Base-by-base conservation (phyloP, 2,113 vertebrate genomes). In the Ophthalmolycus amberensis region DNA sequence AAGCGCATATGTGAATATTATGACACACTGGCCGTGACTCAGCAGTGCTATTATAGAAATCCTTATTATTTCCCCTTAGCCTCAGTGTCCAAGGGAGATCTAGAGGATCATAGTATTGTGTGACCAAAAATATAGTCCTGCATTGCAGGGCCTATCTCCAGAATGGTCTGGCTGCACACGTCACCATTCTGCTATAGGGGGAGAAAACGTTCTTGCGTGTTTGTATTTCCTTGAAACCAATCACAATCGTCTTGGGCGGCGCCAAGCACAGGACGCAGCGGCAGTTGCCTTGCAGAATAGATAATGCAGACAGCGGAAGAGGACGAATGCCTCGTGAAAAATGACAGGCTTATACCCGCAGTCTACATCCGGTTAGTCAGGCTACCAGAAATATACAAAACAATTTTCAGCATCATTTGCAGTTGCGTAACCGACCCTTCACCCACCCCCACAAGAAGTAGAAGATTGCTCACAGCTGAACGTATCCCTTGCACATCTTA, bases 1-100 rank as follows among this genome's bases (percentile, higher is more conserved):
- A 71, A 48, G 68, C 16, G 69, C 52, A 65, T 56, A 56, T 80
- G 75, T 59, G 66, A 67, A 59, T 72, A 66, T 80, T 37, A n/a
- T 71, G 77, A 71, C 48, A 82, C 46, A 40, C 9, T 52, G n/a
- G 68, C 27, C 68, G 72, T 56, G 68, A 68, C 65, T 34, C 42
- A 71, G 62, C 18, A 69, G 44, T 6, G 59, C 11, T 54, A 11
- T 78, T 63, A 42, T 4, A 72, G 15, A 80, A 67, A 76, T 37
- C 32, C 29, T 70, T 44, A 14, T 67, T 68, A 50, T 20, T 70
- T 9, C 22, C 37, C 5, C 20, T 70, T n/a, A 44, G 18, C 54
- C 38, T 56, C n/a, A 52, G 59, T 50, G 27, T 52, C n/a, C 63
- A 42, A 69, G 5, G 16, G n/a, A 67, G 50, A 72, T 58, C 4